Conservation (phyloP, 2,888 invertebrate species). For the Shargacucullia verbasci region DNA sequence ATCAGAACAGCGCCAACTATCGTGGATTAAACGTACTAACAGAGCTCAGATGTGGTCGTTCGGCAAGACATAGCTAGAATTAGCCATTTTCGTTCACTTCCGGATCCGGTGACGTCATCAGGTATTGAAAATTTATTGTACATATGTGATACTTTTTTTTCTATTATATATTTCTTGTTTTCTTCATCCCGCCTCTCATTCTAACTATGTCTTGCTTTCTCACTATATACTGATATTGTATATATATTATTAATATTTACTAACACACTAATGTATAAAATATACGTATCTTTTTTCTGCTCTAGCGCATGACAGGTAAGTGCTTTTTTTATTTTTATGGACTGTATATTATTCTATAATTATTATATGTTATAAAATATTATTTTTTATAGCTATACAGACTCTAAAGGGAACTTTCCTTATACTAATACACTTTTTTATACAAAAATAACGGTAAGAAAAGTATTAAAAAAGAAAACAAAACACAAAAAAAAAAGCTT, state of each 20-base stretch:
- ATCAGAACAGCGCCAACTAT: conserved; percentile 53
- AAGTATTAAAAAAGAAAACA: no score
- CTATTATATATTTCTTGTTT: conserved; percentile 63
- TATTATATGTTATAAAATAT: no score
- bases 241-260: conserved; percentile 51
- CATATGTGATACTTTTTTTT: conserved; percentile 58
- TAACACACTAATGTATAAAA: conserved; percentile 61
- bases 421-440: no score
- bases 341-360: not conserved
- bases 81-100: conserved; percentile 46
- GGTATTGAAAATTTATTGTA: conserved; percentile 67
- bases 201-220: conserved; percentile 89
- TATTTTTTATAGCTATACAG: no score
- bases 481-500: no score
- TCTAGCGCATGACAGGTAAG: conserved; percentile 58
- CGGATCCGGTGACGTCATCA: conserved; percentile 69
- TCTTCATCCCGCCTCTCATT: conserved; percentile 70
- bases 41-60: conserved; percentile 87
- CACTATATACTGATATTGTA: conserved; percentile 60
- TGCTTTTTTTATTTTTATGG: conserved; percentile 34
- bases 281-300: conserved; percentile 11
- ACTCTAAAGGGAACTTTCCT: no score
- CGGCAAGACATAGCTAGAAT: conserved; percentile 86
- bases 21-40: conserved; percentile 74
- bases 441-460: no score